phyloP scores from a whole-genome alignment of 2,797 vertebrate genomes.

The Vireo griseus region DNA sequence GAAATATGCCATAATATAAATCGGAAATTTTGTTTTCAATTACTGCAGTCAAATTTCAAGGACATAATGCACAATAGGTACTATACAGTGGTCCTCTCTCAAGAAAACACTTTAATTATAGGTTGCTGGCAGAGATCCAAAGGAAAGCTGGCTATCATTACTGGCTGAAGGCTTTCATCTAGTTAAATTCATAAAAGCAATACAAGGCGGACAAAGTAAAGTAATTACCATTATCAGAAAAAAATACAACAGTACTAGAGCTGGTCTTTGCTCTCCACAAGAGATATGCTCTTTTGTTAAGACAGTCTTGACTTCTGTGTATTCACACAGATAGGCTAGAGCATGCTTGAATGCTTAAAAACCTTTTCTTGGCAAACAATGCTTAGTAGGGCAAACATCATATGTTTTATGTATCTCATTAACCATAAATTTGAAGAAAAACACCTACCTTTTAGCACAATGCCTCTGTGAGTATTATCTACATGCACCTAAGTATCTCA shows the following conservation, averaged over 20 bases:
- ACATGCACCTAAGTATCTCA: not conserved
- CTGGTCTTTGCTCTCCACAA: constrained; percentile 49
- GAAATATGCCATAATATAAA: not conserved
- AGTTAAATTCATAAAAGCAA: constrained; percentile 43
- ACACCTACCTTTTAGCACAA: not conserved
- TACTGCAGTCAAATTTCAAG: constrained; percentile 64
- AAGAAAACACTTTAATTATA: constrained; percentile 75
- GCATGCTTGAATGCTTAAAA: not conserved
- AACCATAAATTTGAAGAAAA: constrained; percentile 27
- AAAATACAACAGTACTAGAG: constrained; percentile 42
- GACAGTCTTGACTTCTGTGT: constrained; percentile 12
- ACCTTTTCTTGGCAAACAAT: constrained; percentile 58
- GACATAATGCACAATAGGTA: constrained; percentile 65
- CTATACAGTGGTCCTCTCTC: constrained; percentile 46
- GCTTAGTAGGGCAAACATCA: constrained; percentile 53
- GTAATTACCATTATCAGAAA: constrained; percentile 69
- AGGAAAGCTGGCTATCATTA: constrained; percentile 35
- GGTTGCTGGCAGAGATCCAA: constrained; percentile 63
- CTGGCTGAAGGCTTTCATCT: constrained; percentile 37
- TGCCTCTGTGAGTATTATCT: not conserved
- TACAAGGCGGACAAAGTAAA: constrained; percentile 13
- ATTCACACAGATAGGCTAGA: not conserved
- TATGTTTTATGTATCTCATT: constrained; percentile 25
- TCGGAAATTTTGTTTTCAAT: constrained; percentile 58
- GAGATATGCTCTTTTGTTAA: constrained; percentile 51